Percentiles rank a stretch among this genome's conserved stretches.
Conservation (phyloP, 2,797 vertebrate species). For the Gallirallus australis region DNA sequence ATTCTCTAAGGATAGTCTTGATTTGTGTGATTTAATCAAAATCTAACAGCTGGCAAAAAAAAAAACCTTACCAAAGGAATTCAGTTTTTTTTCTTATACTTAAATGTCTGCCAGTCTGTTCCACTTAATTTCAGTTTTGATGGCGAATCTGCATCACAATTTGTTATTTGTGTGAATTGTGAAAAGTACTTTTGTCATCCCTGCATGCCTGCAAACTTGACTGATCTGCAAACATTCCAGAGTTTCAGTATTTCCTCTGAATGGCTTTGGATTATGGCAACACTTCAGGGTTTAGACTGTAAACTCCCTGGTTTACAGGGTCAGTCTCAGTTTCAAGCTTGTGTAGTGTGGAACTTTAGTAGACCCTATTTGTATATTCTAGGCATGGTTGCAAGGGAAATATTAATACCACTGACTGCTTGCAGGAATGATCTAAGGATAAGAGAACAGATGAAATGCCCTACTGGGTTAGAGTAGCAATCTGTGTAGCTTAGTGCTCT, state of each 20-base stretch:
- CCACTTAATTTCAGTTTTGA: neutral
- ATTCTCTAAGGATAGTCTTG: neutral
- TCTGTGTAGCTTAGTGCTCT: neutral
- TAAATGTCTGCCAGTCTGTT: neutral
- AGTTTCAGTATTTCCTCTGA: neutral
- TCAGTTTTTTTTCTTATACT: neutral
- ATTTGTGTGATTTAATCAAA: neutral
- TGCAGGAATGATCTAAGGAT: neutral
- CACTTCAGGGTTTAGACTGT: neutral
- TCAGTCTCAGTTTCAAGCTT: neutral
- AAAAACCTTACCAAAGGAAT: neutral
- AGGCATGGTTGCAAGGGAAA: neutral
- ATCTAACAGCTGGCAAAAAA: neutral
- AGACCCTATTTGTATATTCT: neutral
- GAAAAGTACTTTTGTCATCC: neutral
- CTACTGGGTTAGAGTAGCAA: neutral
- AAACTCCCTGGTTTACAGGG: neutral
- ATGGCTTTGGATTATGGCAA: neutral
- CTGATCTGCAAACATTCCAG: neutral
- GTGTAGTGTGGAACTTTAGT: neutral
- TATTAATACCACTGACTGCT: neutral
- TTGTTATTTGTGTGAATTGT: neutral
- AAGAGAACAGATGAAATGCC: neutral
- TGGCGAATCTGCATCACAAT: neutral
- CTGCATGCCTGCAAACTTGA: neutral